Evolutionary conservation across 2,113 vertebrate genomes (phyloP), one percentile per base, ranked within the genome.

Genomic region (Megaptera novaeangliae): DNA sequence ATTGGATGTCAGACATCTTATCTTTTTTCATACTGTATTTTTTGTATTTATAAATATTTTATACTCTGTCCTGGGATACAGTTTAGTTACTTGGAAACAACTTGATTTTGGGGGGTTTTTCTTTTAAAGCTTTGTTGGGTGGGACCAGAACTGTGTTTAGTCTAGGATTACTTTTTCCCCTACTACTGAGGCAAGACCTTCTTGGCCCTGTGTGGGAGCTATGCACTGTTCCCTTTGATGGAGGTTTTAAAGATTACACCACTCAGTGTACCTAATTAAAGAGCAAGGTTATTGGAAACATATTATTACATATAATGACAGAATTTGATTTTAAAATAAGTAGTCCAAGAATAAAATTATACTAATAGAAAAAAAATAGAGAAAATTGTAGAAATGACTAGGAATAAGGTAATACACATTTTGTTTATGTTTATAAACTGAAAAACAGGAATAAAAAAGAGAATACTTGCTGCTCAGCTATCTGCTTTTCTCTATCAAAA

Each of bases 401-500:
- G 92, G 39, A 97, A 3, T 59, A 96, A 25, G 12, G 29, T 23
- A 81, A 31, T 49, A 85, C 8, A 64, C 66, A 82, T 85, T 66
- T 80, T 91, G 29, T 34, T 83, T 92, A 34, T 36, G 14, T 61
- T 78, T 64, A 91, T 49, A 90, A 94, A 91, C 7, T 6, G 63
- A 97, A 95, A 80, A 95, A 87, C 69, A 63, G 4, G 2, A 82
- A 34, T 69, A 94, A 77, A 75, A 83, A 95, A 74, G 29, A 41
- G 68, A 77, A 83, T 86, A 91, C 52, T 63, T 87, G 20, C 8
- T 94, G 83, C 18, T 61, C n/a, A 4, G 0, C 5, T 78, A 75
- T 97, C 88, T 77, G 88, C 46, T 94, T 92, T 94, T 88, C 93
- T 93, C 92, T 97, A 86, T 82, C 71, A 98, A 98, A 98, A 96